Evolutionary conservation across 1,140 invertebrate genomes (phyloP).

Genomic region (Zaprionus gabonicus): DNA sequence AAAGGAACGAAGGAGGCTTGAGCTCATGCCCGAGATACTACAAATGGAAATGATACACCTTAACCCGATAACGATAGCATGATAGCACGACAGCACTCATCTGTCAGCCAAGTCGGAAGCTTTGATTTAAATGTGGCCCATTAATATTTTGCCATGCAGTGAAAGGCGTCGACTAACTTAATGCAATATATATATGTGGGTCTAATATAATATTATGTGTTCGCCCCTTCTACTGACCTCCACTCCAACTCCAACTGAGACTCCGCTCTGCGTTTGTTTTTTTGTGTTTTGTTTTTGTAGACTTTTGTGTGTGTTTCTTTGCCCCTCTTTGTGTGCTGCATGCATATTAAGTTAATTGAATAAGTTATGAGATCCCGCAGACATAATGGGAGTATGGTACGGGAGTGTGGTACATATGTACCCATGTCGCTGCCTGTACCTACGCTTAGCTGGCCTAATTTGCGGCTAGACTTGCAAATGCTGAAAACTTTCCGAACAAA

Average conservation of each 20-base stretch:
- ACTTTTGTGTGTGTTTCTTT: slow-evolving; percentile 17
- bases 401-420: not conserved
- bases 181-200: not conserved
- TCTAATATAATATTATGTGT: not conserved
- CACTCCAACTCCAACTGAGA: not conserved
- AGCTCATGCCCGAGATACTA: not conserved
- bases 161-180: slow-evolving; percentile 35
- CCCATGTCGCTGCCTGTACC: not conserved
- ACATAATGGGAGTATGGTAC: not conserved
- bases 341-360: slow-evolving; percentile 43
- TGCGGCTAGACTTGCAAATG: slow-evolving; percentile 11
- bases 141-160: slow-evolving; percentile 33
- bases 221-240: not conserved
- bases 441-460: slow-evolving; percentile 5
- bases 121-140: slow-evolving; percentile 35
- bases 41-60: slow-evolving; percentile 1
- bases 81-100: not conserved
- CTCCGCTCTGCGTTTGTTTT: not conserved
- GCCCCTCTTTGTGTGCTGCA: slow-evolving; percentile 25
- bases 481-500: slow-evolving; percentile 5
- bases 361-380: slow-evolving; percentile 21
- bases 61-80: not conserved
- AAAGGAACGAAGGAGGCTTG: not conserved
- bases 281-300: slow-evolving; percentile 17
- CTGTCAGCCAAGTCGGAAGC: not conserved